A percentile compares a stretch with the other conserved stretches of the same genome.
phyloP scores from a whole-genome alignment of 2,113 vertebrate species.

The Platysternon megacephalum region DNA sequence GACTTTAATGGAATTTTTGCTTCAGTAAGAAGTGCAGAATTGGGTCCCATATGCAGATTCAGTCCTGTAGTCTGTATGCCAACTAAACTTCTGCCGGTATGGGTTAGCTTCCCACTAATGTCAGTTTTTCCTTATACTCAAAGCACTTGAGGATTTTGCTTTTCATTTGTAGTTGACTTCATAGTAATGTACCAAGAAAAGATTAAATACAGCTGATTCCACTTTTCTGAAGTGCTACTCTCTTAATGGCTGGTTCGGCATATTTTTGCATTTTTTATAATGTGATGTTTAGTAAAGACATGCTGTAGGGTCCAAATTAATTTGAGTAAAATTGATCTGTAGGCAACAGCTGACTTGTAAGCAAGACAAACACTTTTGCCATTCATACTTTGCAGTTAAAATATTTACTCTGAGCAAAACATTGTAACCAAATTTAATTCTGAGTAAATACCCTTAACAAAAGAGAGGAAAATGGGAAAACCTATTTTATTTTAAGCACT shows the following conservation, averaged over 20 bases:
- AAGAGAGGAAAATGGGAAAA: background rate
- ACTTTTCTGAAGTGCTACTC: background rate
- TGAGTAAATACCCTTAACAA: background rate
- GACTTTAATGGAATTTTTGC: background rate
- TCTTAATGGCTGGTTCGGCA: slow-evolving; percentile 1
- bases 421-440: slow-evolving; percentile 46
- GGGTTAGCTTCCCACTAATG: background rate
- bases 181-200: background rate
- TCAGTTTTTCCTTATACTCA: background rate
- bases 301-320: slow-evolving; percentile 38
- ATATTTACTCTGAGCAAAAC: slow-evolving; percentile 18
- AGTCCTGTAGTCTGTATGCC: background rate
- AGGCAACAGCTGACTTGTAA: background rate
- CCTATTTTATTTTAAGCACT: background rate
- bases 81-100: background rate
- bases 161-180: slow-evolving; percentile 29
- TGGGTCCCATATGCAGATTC: background rate
- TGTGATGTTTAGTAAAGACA: slow-evolving; percentile 28
- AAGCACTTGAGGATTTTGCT: background rate
- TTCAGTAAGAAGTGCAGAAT: background rate
- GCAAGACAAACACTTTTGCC: background rate
- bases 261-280: slow-evolving; percentile 46
- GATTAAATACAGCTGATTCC: slow-evolving; percentile 13
- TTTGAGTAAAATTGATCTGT: slow-evolving; percentile 1
- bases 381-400: slow-evolving; percentile 4